Conservation (phyloP, 1,140 invertebrate species). For the Macrostomum lignano region DNA sequence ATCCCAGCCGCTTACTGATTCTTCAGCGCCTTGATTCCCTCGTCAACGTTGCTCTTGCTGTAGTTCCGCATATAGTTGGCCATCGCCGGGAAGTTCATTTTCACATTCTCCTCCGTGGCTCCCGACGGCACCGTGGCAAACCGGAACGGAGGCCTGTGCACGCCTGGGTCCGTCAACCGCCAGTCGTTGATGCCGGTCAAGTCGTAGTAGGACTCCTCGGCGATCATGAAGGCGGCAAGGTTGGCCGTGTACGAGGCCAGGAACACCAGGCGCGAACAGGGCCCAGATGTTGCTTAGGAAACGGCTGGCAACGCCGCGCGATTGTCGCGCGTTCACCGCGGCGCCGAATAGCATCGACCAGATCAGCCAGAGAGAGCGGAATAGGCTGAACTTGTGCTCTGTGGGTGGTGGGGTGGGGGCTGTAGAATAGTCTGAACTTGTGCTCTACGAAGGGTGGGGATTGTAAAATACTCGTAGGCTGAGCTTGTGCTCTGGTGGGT, state of each 20-base stretch:
- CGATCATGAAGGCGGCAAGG: conserved; percentile 89
- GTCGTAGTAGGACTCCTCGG: conserved; percentile 77
- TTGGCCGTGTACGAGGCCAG: conserved; percentile 31
- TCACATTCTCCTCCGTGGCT: conserved; percentile 68
- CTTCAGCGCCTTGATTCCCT: conserved; percentile 58
- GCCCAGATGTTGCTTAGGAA: conserved; percentile 95
- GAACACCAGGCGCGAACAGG: conserved; percentile 46
- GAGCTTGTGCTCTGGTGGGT: too few relatives aligned
- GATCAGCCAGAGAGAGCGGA: conserved; percentile 90
- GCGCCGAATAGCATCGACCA: conserved; percentile 96
- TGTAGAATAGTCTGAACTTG: too few relatives aligned
- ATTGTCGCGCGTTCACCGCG: conserved; percentile 74
- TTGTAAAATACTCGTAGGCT: too few relatives aligned
- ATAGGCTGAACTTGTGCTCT: conserved; percentile 58
- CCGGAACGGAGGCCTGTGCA: conserved; percentile 47
- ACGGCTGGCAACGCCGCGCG: conserved; percentile 56
- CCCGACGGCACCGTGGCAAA: conserved; percentile 82
- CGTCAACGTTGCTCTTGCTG: conserved; percentile 49
- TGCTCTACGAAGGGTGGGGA: too few relatives aligned
- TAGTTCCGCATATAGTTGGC: conserved; percentile 59
- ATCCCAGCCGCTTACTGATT: conserved; percentile 45
- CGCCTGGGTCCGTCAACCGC: not conserved
- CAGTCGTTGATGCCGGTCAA: conserved; percentile 63
- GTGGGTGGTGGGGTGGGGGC: too few relatives aligned
- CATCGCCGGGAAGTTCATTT: conserved; percentile 47